Evolutionary conservation across 2,888 invertebrate genomes (phyloP).

Genomic region (Phaonia tiefii): DNA sequence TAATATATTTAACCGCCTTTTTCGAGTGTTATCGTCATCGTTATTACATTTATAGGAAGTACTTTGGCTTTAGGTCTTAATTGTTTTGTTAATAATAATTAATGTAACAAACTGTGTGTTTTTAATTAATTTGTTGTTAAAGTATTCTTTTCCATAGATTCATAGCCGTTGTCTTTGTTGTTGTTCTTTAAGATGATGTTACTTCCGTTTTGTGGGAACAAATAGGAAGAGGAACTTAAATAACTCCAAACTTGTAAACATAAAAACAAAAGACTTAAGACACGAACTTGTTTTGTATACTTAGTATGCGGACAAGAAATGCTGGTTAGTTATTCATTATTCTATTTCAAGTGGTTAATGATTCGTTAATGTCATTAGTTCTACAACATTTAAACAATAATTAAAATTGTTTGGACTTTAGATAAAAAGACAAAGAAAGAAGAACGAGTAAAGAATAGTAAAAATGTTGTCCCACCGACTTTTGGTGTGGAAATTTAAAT

Average conservation of each 20-base stretch:
- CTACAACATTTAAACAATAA: too few relatives aligned
- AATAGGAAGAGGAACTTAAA: conserved; percentile 9
- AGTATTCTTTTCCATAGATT: conserved; percentile 29
- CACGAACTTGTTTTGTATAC: conserved; percentile 22
- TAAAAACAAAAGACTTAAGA: conserved; percentile 58
- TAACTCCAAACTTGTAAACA: not conserved
- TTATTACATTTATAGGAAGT: conserved; percentile 57
- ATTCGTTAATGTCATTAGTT: too few relatives aligned
- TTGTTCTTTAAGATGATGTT: conserved; percentile 31
- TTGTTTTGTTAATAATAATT: conserved; percentile 37
- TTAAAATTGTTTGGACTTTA: too few relatives aligned
- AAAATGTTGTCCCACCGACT: too few relatives aligned
- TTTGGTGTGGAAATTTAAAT: too few relatives aligned
- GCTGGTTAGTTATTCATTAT: too few relatives aligned
- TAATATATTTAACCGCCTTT: conserved; percentile 9
- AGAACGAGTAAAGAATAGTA: too few relatives aligned
- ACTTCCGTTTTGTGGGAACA: conserved; percentile 46
- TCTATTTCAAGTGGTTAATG: too few relatives aligned
- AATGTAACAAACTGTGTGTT: conserved; percentile 42
- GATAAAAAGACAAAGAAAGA: too few relatives aligned
- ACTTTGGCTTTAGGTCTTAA: conserved; percentile 35
- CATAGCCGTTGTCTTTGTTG: conserved; percentile 13
- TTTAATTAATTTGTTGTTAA: conserved; percentile 24
- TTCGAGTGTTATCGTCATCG: not conserved
- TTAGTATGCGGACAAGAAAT: not conserved